These are phyloP conservation scores for Drosophila bifasciata DNA, from an alignment of 1,140 invertebrate species.

Conservation along the genomic window DNA sequence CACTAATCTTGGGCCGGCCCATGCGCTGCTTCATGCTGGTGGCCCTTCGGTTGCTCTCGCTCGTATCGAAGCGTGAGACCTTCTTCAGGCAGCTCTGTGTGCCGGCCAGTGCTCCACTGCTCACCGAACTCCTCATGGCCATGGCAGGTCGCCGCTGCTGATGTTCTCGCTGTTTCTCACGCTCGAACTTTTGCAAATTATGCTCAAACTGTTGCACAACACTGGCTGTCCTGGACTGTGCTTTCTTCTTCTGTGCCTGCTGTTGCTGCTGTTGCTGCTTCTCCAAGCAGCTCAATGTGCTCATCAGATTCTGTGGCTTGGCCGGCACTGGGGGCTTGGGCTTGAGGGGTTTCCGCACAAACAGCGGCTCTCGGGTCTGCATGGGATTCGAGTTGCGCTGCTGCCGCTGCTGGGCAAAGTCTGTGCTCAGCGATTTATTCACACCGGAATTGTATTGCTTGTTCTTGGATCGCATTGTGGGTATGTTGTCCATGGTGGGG, in stretches of 20 bases:
- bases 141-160: constrained; percentile 56
- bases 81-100: constrained; percentile 80
- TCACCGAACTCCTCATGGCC: constrained; percentile 70
- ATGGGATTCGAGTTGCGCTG: constrained; percentile 79
- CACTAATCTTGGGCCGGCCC: constrained; percentile 82
- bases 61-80: constrained; percentile 77
- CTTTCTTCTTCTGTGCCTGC: constrained; percentile 30
- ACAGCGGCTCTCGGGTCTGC: constrained; percentile 48
- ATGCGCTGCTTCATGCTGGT: constrained; percentile 72
- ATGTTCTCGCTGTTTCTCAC: constrained; percentile 73
- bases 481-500: constrained; percentile 69
- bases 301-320: constrained; percentile 75
- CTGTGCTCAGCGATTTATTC: constrained; percentile 79
- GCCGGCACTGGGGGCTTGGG: constrained; percentile 74
- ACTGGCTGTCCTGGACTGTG: constrained; percentile 72
- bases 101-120: constrained; percentile 70
- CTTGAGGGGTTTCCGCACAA: constrained; percentile 65
- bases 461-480: constrained; percentile 75
- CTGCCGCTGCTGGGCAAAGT: constrained; percentile 79
- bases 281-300: constrained; percentile 65
- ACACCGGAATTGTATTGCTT: constrained; percentile 79
- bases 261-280: constrained; percentile 30
- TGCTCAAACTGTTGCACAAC: constrained; percentile 84
- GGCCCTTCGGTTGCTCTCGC: constrained; percentile 71
- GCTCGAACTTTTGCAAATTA: constrained; percentile 85